Evolutionary conservation across 2,797 vertebrate genomes (phyloP).

Genomic region (Phoxinus dragarum): DNA sequence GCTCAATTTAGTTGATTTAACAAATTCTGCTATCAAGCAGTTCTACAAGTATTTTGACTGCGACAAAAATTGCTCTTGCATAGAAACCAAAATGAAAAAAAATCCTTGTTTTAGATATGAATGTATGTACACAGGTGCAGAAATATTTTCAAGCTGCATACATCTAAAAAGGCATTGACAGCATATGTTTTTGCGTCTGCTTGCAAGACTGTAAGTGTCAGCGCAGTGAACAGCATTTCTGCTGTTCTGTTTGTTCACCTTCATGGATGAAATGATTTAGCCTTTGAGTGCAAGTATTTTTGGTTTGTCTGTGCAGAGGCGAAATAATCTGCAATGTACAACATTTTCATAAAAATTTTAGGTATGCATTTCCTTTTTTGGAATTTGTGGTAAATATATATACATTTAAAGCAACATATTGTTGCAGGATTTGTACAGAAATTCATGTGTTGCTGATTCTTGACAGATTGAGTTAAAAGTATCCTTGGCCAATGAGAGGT

Average conservation of each 20-base stretch:
- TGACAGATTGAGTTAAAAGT: constrained; percentile 77
- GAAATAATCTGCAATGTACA: not conserved
- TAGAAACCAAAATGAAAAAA: not conserved
- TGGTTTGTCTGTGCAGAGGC: constrained; percentile 7
- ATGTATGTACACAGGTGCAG: not conserved
- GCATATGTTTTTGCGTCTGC: not conserved
- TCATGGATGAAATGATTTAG: constrained; percentile 35
- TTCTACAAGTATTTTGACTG: not conserved
- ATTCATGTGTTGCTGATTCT: constrained; percentile 68
- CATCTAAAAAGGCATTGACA: not conserved
- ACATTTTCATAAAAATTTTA: not conserved
- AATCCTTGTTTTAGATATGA: not conserved
- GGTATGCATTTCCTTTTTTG: not conserved
- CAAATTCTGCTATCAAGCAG: not conserved
- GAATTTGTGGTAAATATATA: not conserved
- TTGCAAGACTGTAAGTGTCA: constrained; percentile 13
- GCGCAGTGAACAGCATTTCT: constrained; percentile 15
- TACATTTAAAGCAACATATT: not conserved
- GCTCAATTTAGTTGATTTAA: not conserved
- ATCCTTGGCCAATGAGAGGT: constrained; percentile 65
- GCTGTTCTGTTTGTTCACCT: constrained; percentile 14
- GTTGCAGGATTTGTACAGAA: constrained; percentile 15
- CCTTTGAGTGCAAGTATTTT: not conserved
- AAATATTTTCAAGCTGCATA: not conserved
- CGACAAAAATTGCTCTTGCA: not conserved